Evolutionary conservation across 2,797 vertebrate species (phyloP).

Genomic region (Heliangelus exortis): DNA sequence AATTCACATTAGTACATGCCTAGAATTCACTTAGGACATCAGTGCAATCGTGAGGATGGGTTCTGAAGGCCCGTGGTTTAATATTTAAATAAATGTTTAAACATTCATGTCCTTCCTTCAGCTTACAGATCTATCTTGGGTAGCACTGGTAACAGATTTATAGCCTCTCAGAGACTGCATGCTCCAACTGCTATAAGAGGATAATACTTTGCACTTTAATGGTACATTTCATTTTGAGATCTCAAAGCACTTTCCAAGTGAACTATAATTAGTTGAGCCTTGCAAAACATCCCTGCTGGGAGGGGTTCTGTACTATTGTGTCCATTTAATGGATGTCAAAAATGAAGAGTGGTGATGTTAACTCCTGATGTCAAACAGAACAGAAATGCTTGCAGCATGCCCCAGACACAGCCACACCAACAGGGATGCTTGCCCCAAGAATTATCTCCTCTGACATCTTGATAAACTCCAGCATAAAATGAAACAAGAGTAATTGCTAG

Average conservation of each 20-base stretch:
- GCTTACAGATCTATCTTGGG: neutral
- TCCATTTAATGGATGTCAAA: neutral
- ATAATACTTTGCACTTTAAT: neutral
- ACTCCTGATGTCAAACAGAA: neutral
- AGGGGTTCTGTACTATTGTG: neutral
- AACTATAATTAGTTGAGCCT: neutral
- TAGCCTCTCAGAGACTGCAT: neutral
- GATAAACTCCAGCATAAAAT: neutral
- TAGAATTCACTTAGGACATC: neutral
- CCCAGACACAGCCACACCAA: neutral
- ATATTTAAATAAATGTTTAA: constrained; percentile 38
- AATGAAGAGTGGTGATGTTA: neutral
- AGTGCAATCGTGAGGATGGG: neutral
- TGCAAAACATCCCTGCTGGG: neutral
- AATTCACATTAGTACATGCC: neutral
- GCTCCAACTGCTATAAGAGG: neutral
- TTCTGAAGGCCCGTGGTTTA: neutral
- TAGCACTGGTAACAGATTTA: neutral
- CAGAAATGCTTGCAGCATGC: neutral
- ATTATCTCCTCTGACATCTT: neutral
- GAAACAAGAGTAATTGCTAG: neutral
- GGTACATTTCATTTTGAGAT: neutral
- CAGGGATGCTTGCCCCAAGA: neutral
- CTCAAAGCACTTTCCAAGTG: neutral
- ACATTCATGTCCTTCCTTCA: neutral